Percentiles rank a stretch among this genome's conserved stretches.
Conservation (phyloP, 2,113 vertebrate genomes). For the Clarias macrocephalus region DNA sequence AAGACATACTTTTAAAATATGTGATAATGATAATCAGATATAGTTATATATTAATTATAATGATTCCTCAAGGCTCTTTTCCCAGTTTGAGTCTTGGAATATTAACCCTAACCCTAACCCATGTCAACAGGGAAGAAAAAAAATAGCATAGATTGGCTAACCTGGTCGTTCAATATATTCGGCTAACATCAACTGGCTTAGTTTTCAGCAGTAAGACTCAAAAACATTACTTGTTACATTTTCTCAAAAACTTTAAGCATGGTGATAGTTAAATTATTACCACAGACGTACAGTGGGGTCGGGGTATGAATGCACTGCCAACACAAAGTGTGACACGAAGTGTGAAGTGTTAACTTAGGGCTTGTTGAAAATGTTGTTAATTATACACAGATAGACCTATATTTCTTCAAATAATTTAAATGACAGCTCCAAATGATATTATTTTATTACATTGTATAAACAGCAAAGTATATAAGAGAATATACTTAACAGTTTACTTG, state of each 20-base stretch:
- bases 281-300: background rate
- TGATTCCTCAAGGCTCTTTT: no score
- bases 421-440: background rate
- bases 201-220: no score
- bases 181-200: no score
- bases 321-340: background rate
- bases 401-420: background rate
- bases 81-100: no score
- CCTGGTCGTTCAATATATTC: no score
- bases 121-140: no score
- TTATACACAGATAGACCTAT: background rate
- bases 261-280: background rate
- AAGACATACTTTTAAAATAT: background rate
- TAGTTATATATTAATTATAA: no score
- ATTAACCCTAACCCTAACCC: no score
- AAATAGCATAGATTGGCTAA: no score
- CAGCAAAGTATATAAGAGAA: background rate
- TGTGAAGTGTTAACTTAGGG: background rate
- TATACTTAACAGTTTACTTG: background rate
- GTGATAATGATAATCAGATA: no score
- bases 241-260: background rate
- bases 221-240: no score
- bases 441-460: no score
- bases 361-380: background rate
- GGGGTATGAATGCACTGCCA: background rate